Conservation (phyloP, 2,888 invertebrate species). For the Eristalis pertinax region DNA sequence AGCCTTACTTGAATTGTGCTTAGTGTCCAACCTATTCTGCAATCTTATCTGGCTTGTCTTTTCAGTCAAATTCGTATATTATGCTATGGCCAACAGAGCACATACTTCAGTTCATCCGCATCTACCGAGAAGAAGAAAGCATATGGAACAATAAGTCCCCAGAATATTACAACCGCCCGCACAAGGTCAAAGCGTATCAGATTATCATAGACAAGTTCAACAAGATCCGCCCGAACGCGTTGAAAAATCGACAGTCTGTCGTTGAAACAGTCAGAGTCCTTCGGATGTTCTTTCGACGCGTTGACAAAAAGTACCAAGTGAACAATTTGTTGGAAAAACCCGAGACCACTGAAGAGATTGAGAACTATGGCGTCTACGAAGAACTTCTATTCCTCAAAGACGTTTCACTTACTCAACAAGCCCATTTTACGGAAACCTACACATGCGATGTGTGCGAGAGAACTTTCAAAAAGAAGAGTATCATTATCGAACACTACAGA, state of each 20-base stretch:
- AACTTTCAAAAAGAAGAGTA: neutral
- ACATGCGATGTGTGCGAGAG: neutral
- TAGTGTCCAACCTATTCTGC: too few relatives aligned
- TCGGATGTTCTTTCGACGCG: neutral
- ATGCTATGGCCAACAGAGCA: slow-evolving; percentile 10
- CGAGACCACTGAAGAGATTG: neutral
- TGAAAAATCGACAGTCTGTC: neutral
- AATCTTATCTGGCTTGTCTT: neutral
- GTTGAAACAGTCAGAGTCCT: neutral
- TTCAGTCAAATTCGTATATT: neutral
- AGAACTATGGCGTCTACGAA: neutral
- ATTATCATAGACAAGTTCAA: slow-evolving; percentile 7
- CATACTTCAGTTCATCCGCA: slow-evolving; percentile 23
- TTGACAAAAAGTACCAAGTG: slow-evolving; percentile 2
- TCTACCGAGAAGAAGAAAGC: slow-evolving; percentile 40
- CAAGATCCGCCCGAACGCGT: neutral
- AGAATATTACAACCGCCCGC: slow-evolving; percentile 1
- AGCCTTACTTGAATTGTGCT: too few relatives aligned
- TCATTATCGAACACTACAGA: neutral
- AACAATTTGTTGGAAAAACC: neutral
- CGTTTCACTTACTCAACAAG: neutral
- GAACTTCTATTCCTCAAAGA: slow-evolving; percentile 21
- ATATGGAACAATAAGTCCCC: slow-evolving; percentile 30
- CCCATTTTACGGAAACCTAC: neutral
- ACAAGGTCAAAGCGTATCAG: slow-evolving; percentile 19